A percentile compares a stretch with the other conserved stretches of the same genome.
These are phyloP conservation scores for Eristalinus aeneus DNA, from an alignment of 2,888 invertebrate species.

Conservation along the genomic window DNA sequence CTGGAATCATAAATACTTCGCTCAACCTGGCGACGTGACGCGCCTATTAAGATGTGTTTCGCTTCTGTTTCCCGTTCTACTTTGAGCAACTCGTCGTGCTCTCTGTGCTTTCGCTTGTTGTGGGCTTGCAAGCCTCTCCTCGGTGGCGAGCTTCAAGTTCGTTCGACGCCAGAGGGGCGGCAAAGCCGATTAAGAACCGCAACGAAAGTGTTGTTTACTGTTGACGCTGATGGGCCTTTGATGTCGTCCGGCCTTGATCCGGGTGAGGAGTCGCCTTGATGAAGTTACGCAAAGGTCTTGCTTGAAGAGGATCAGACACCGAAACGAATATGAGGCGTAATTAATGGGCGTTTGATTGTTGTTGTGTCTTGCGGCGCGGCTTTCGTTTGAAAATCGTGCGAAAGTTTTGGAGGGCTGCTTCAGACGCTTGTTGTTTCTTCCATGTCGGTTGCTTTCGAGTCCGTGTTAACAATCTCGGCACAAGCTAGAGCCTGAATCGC, in stretches of 20 bases:
- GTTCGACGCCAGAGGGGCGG: neutral
- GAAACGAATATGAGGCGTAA: neutral
- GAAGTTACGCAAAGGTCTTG: neutral
- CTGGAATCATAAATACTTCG: constrained; percentile 35
- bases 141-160: constrained; percentile 24
- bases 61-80: neutral
- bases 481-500: neutral
- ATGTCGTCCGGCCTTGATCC: neutral
- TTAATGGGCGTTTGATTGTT: no score
- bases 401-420: no score
- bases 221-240: neutral
- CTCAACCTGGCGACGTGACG: constrained; percentile 54
- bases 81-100: neutral
- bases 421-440: no score
- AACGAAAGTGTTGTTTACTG: constrained; percentile 5
- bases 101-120: neutral
- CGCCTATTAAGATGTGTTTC: constrained; percentile 28
- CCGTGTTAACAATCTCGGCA: neutral
- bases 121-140: neutral
- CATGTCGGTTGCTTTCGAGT: no score
- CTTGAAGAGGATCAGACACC: neutral
- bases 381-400: neutral
- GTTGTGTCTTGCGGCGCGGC: no score
- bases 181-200: constrained; percentile 15
- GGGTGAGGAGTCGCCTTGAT: neutral